Base-by-base conservation (phyloP, 1,140 invertebrate species). In the Popillia japonica region DNA sequence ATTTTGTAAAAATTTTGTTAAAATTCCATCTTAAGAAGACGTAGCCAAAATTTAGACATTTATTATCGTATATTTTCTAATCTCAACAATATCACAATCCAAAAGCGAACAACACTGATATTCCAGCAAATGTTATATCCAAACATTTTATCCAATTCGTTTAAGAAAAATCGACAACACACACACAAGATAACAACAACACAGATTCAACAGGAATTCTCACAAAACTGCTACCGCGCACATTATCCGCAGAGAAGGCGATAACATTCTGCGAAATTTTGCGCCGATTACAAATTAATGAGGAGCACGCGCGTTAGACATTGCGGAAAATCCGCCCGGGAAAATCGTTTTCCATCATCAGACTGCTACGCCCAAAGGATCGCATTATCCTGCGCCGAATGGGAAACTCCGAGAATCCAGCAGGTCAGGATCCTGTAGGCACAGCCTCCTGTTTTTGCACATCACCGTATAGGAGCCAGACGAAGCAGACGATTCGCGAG, bases 401-500 rank as follows among this genome's bases (percentile, higher is more conserved):
- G 59, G n/a, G 59, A 64, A 64, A 64, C 59, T 9, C 6, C 59
- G 17, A 20, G 23, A 64, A 14, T 64, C 59, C 59, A 20, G 59
- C 59, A 3, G 6, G 17, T 14, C 59, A 64, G 59, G 59, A 64
- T 64, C 59, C 44, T n/a, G 10, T 11, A 2, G 44, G 44, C 44
- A 27, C 59, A 64, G 59, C 59, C 59, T 64, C 59, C 59, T 11
- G 34, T 27, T 73, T 73, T 73, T 68, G 61, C 61, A 34, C 20
- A 9, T 4, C 10, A 20, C 10, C 20, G 61, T 20, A n/a, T n/a
- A n/a, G 61, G 3, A 34, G 55, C 72, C 20, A 22, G 72, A 34
- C 55, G 48, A 75, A 41, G 42, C 55, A 11, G 27, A 59, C 74
- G 72, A 77, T 78, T 81, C 77, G 81, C 79, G 77, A 74, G 55